Evolutionary conservation across 2,113 vertebrate genomes (phyloP).

Genomic region (Polypterus bichir): DNA sequence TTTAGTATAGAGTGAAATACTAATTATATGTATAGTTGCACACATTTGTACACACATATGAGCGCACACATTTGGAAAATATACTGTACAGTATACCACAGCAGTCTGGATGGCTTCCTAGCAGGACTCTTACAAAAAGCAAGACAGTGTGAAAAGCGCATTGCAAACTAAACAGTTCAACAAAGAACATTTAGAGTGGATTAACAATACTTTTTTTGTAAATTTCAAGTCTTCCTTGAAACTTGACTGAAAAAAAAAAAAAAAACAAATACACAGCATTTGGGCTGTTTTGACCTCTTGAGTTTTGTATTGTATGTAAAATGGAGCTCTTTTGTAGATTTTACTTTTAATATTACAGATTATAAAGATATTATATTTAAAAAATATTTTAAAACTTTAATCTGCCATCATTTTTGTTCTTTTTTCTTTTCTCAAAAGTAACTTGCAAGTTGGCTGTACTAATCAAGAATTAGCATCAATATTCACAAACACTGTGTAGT

Average conservation of each 20-base stretch:
- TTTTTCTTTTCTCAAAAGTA: slow-evolving; percentile 46
- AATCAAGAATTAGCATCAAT: slow-evolving; percentile 26
- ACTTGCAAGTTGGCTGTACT: slow-evolving; percentile 62
- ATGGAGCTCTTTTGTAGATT: slow-evolving; percentile 70
- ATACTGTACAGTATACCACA: background rate
- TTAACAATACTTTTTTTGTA: slow-evolving; percentile 47
- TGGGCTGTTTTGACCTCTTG: slow-evolving; percentile 55
- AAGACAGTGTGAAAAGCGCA: slow-evolving; percentile 1
- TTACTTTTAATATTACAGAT: slow-evolving; percentile 69
- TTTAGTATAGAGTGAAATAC: no score
- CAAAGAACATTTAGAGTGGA: slow-evolving; percentile 8
- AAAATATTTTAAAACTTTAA: slow-evolving; percentile 47
- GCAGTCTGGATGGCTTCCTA: slow-evolving; percentile 13
- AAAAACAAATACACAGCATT: slow-evolving; percentile 35
- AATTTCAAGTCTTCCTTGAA: slow-evolving; percentile 80
- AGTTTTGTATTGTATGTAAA: slow-evolving; percentile 69
- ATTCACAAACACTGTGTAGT: background rate
- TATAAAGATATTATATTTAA: slow-evolving; percentile 59
- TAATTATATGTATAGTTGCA: no score
- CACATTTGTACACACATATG: no score
- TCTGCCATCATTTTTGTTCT: slow-evolving; percentile 38
- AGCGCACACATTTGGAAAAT: no score
- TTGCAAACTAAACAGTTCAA: background rate
- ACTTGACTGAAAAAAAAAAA: slow-evolving; percentile 49
- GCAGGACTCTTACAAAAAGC: slow-evolving; percentile 12